Evolutionary conservation across 2,113 vertebrate species (phyloP).

Genomic region (Anolis sagrei): DNA sequence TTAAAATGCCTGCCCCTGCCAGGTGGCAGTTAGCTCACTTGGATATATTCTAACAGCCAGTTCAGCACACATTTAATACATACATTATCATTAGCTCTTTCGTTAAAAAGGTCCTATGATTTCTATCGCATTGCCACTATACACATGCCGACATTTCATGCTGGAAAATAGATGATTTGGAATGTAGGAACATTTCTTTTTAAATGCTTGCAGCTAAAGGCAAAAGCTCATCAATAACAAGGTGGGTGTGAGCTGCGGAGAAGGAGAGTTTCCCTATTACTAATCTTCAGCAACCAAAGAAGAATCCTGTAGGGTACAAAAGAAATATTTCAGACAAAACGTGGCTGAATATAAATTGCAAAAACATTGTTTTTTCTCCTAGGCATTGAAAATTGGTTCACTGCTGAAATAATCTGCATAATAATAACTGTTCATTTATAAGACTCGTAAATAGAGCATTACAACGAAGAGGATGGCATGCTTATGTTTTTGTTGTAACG

Average conservation of each 20-base stretch:
- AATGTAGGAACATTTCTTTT: not conserved
- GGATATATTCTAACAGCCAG: too few relatives aligned
- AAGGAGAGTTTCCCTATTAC: not conserved
- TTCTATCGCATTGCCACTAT: not conserved
- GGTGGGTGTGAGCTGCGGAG: not conserved
- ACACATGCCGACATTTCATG: not conserved
- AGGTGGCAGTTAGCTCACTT: too few relatives aligned
- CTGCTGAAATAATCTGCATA: conserved; percentile 10
- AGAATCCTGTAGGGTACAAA: not conserved
- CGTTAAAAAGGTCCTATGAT: too few relatives aligned
- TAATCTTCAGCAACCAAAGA: not conserved
- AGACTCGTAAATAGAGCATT: not conserved
- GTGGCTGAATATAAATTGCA: fast-evolving
- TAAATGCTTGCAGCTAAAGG: not conserved
- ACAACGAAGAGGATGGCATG: not conserved
- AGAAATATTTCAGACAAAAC: not conserved
- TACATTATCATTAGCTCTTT: too few relatives aligned
- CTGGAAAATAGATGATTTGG: not conserved
- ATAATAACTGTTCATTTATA: not conserved
- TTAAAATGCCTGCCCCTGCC: too few relatives aligned
- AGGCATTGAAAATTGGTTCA: not conserved
- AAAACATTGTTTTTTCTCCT: not conserved
- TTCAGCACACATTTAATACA: too few relatives aligned
- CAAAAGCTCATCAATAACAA: not conserved
- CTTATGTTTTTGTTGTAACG: conserved; percentile 28